phyloP scores from a whole-genome alignment of 23 tunicate genomes.

The Halocynthia roretzi region DNA sequence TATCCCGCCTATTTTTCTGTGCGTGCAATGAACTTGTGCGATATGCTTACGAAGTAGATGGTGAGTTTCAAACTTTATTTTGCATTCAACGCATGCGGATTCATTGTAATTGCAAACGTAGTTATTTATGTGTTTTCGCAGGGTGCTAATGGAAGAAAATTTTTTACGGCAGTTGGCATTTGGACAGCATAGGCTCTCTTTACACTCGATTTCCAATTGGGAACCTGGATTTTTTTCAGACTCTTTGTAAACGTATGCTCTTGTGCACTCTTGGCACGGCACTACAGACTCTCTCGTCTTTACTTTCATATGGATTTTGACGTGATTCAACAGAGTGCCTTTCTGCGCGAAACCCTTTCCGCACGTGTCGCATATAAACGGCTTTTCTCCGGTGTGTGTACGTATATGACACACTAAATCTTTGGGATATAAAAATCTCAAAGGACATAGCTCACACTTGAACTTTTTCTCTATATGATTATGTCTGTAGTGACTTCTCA shows the following conservation, averaged over 20 bases:
- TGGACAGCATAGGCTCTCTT: conserved; percentile 5
- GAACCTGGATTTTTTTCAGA: neutral
- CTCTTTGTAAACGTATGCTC: conserved; percentile 8
- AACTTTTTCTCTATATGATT: conserved; percentile 18
- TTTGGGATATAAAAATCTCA: conserved; percentile 23
- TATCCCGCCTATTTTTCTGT: neutral
- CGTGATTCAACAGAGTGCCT: conserved; percentile 7
- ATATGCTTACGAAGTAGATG: conserved; percentile 8
- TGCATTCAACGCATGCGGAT: conserved; percentile 2
- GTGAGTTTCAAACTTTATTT: conserved; percentile 6
- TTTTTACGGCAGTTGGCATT: conserved; percentile 21
- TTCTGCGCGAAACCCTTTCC: conserved; percentile 22
- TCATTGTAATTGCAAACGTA: conserved; percentile 18
- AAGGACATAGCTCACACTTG: conserved; percentile 14
- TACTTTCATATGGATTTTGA: conserved; percentile 11
- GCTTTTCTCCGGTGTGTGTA: conserved; percentile 28
- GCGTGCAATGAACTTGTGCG: conserved; percentile 12
- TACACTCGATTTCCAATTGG: neutral
- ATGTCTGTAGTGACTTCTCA: conserved; percentile 22
- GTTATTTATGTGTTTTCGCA: conserved; percentile 13
- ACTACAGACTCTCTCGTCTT: neutral
- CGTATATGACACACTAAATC: conserved; percentile 11
- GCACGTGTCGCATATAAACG: conserved; percentile 17
- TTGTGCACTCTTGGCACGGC: conserved; percentile 11
- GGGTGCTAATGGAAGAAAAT: conserved; percentile 6